Evolutionary conservation across 2,113 vertebrate genomes (phyloP), one percentile per base, ranked within the genome.

Genomic region (Hypomesus transpacificus): DNA sequence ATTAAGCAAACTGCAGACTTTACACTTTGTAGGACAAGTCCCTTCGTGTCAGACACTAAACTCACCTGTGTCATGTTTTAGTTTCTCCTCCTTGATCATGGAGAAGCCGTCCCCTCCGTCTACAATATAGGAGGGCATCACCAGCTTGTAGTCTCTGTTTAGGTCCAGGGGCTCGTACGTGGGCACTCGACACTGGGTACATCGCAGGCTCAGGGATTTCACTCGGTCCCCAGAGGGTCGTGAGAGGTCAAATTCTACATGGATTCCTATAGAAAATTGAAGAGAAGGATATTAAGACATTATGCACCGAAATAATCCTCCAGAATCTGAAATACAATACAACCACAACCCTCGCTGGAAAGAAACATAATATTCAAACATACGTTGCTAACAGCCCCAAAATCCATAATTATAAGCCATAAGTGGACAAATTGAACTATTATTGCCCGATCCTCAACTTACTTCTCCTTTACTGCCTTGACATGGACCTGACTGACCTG

Each of bases 51-150:
- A 21, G 13, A 61, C 68, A 46, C 31, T 34, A 18, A 31, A 79
- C 86, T 90, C 82, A 97, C 96, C 96, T 73, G 92, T 95, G 68
- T 89, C 92, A 31, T 96, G 94, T 28, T 91, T 95, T 56, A 95
- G 76, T 8, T 86, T 80, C 75, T 93, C 90, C 0, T 93, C 76
- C 78, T 89, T 93, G 69, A 98, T 88, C 92, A 98, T 95, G 3
- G 22, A 31, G 73, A 87, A 98, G 14, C 89, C 90, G 24, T 98
- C 96, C 14, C 95, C 96, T 14, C 95, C 95, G 0, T 5, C 87
- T 58, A 85, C 89, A 3, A 96, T 82, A 51, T 93, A 98, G 57
- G 85, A 93, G 0, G 93, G 91, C 75, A 95, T 89, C 62, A 90
- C 85, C 65, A 97, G 86, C 0, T 92, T 95, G 76, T 98, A 98